Evolutionary conservation across 2,888 invertebrate species (phyloP).

Genomic region (Amphipoea oculea): DNA sequence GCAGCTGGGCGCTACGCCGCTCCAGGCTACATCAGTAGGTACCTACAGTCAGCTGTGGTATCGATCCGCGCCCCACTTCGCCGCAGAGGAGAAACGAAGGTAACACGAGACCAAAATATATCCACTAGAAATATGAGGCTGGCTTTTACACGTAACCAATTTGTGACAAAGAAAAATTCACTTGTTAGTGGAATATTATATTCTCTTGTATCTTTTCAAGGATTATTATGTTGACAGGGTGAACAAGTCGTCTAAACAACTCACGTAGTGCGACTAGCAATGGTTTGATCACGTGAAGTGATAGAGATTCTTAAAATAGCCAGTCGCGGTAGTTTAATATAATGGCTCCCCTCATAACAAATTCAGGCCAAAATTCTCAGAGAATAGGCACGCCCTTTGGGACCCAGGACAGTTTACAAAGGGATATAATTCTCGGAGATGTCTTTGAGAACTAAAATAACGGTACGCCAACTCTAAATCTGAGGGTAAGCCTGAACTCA

Average conservation of each 20-base stretch:
- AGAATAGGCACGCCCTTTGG: constrained; percentile 10
- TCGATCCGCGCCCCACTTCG: constrained; percentile 45
- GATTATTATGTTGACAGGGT: not conserved
- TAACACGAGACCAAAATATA: constrained; percentile 43
- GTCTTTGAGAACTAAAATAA: constrained; percentile 55
- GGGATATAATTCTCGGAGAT: constrained; percentile 44
- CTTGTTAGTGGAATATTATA: not conserved
- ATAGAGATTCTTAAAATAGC: not conserved
- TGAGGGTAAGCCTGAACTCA: constrained; percentile 55
- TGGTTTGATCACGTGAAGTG: not conserved
- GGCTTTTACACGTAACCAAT: constrained; percentile 23
- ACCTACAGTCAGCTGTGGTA: constrained; percentile 37
- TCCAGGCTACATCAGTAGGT: not conserved
- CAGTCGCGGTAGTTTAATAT: not conserved
- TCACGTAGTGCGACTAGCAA: too few relatives aligned
- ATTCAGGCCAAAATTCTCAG: constrained; percentile 13
- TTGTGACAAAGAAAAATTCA: constrained; percentile 27
- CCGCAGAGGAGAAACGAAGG: constrained; percentile 57
- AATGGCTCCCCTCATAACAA: constrained; percentile 16
- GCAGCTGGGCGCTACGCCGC: constrained; percentile 10
- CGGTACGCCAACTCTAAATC: constrained; percentile 40
- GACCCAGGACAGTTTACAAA: constrained; percentile 42
- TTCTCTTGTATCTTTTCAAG: not conserved
- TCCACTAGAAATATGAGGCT: constrained; percentile 29
- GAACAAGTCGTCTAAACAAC: not conserved